Conservation (phyloP, 2,888 invertebrate species). For the Euproctis similis region DNA sequence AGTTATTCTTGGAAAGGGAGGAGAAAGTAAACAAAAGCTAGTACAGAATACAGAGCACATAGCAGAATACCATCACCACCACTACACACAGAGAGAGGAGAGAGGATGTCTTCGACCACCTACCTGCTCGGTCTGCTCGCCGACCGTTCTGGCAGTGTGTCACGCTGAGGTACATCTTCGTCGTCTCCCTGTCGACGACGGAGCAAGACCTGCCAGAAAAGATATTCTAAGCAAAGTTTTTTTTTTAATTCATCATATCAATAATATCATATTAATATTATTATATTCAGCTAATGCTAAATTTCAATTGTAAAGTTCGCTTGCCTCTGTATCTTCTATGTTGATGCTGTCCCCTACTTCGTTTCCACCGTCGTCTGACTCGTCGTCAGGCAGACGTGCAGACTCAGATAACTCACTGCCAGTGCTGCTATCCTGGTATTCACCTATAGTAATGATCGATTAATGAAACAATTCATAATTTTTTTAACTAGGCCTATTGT, state of each 20-base stretch:
- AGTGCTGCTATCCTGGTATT: constrained; percentile 71
- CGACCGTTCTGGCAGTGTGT: constrained; percentile 39
- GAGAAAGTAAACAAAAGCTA: too few relatives aligned
- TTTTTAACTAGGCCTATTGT: too few relatives aligned
- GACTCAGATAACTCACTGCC: constrained; percentile 68
- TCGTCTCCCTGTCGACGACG: constrained; percentile 27
- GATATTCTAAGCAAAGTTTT: too few relatives aligned
- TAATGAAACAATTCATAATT: too few relatives aligned
- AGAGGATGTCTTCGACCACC: constrained; percentile 3
- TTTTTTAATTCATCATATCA: too few relatives aligned
- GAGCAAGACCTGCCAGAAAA: constrained; percentile 34
- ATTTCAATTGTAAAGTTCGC: too few relatives aligned
- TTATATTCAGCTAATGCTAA: too few relatives aligned
- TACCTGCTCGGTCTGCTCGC: constrained; percentile 66
- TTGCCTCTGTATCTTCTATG: constrained; percentile 30
- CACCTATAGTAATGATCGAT: too few relatives aligned
- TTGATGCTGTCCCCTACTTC: constrained; percentile 24
- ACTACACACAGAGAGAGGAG: background rate
- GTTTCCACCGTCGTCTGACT: constrained; percentile 62
- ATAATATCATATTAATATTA: too few relatives aligned
- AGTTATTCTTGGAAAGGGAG: too few relatives aligned
- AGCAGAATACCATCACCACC: constrained; percentile 3
- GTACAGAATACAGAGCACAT: too few relatives aligned
- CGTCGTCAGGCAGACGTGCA: constrained; percentile 53
- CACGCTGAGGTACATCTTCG: constrained; percentile 51